Evolutionary conservation across 2,888 invertebrate species (phyloP).

Genomic region (Andrena camellia): DNA sequence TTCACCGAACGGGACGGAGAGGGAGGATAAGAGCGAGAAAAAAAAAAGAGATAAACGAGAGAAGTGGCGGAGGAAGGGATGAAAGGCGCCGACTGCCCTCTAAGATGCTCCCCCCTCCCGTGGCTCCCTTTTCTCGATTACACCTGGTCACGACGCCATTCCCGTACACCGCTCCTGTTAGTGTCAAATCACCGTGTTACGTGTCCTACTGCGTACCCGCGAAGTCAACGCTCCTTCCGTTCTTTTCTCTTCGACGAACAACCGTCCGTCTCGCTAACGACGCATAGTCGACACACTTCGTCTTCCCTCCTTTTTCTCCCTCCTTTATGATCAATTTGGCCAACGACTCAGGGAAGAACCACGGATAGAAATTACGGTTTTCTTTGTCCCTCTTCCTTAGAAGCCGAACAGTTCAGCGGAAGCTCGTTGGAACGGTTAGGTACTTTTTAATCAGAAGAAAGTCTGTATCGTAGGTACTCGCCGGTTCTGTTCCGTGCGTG

Average conservation of each 20-base stretch:
- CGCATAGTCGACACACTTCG: constrained; percentile 23
- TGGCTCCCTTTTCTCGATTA: constrained; percentile 64
- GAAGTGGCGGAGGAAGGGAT: constrained; percentile 59
- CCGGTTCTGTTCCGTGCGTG: too few species aligned
- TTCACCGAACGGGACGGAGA: constrained; percentile 51
- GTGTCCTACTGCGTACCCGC: constrained; percentile 54
- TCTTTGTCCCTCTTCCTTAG: not conserved
- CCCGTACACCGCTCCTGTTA: constrained; percentile 59
- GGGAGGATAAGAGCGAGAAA: constrained; percentile 70
- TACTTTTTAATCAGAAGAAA: not conserved
- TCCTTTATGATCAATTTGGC: not conserved
- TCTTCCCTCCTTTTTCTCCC: not conserved
- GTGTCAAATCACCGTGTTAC: constrained; percentile 70
- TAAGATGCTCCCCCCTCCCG: constrained; percentile 61
- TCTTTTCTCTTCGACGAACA: constrained; percentile 6
- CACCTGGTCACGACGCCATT: constrained; percentile 72
- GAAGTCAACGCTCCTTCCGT: constrained; percentile 47
- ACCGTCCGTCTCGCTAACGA: constrained; percentile 10
- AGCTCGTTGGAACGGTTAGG: not conserved
- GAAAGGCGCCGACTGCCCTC: constrained; percentile 76
- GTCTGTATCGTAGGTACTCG: not conserved
- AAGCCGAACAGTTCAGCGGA: not conserved
- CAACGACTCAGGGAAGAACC: not conserved
- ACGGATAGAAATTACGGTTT: not conserved
- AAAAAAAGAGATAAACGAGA: constrained; percentile 70